Conservation (phyloP, 2,888 invertebrate genomes). For the Keiferia lycopersicella region DNA sequence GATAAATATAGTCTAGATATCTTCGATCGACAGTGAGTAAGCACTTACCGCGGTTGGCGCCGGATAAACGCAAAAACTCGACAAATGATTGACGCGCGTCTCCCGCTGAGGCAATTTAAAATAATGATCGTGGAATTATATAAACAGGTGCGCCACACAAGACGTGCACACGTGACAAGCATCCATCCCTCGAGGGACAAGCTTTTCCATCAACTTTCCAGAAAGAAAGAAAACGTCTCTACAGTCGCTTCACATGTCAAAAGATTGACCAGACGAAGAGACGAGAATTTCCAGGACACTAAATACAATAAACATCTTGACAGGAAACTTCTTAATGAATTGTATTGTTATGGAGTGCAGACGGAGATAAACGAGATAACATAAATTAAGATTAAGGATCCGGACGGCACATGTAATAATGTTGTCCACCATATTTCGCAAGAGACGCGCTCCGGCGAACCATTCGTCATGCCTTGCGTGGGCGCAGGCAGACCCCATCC, state of each 20-base stretch:
- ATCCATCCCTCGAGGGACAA: neutral
- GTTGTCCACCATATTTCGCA: conserved; percentile 29
- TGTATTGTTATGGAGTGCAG: neutral
- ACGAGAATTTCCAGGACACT: too few relatives aligned
- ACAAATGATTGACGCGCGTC: conserved; percentile 49
- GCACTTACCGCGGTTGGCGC: conserved; percentile 45
- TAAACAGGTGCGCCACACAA: conserved; percentile 40
- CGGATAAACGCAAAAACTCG: conserved; percentile 46
- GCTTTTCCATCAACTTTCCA: conserved; percentile 3
- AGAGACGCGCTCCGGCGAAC: conserved; percentile 32
- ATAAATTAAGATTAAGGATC: conserved; percentile 29
- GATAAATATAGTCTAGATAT: conserved; percentile 20
- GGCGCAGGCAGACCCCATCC: conserved; percentile 42
- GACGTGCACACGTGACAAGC: conserved; percentile 38
- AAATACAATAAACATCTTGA: neutral
- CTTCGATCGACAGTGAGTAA: conserved; percentile 19
- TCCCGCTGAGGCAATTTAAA: conserved; percentile 48
- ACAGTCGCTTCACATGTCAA: too few relatives aligned
- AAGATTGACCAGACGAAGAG: too few relatives aligned
- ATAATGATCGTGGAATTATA: conserved; percentile 52
- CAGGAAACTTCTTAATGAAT: conserved; percentile 12
- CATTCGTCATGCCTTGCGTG: conserved; percentile 48
- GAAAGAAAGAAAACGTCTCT: neutral
- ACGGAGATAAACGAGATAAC: conserved; percentile 18
- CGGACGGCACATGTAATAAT: conserved; percentile 32